phyloP scores from a whole-genome alignment of 2,113 vertebrate genomes.

The Micromys minutus region DNA sequence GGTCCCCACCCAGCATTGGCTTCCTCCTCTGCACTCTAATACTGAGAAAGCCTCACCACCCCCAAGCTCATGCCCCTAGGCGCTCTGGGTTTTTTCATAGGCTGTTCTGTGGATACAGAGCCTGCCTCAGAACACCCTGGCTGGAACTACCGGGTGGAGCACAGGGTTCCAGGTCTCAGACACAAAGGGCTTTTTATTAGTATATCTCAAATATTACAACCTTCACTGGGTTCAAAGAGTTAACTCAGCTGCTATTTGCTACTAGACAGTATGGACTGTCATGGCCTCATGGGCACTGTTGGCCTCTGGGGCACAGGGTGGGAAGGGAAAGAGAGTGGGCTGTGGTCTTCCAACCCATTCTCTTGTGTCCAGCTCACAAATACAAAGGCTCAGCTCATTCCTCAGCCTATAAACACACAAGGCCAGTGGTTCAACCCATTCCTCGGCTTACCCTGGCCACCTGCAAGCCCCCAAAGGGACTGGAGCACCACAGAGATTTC shows the following conservation, averaged over 20 bases:
- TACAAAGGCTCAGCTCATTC: background rate
- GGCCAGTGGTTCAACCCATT: too few species aligned
- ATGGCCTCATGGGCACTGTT: background rate
- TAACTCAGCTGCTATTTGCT: background rate
- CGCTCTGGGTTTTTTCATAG: background rate
- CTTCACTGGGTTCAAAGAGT: background rate
- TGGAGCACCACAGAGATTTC: background rate
- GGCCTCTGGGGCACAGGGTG: background rate
- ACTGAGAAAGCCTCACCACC: background rate
- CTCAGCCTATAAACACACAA: too few species aligned
- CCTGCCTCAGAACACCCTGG: background rate
- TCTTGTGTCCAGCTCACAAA: background rate
- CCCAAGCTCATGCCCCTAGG: background rate
- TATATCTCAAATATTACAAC: background rate
- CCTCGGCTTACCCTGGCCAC: background rate
- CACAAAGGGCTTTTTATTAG: background rate
- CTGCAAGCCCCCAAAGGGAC: background rate
- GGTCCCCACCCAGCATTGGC: background rate
- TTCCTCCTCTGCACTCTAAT: background rate
- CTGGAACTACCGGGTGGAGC: too few species aligned
- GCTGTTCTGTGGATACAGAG: background rate
- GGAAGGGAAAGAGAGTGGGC: background rate
- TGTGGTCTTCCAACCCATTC: background rate
- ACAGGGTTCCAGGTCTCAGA: background rate
- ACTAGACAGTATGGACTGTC: accelerated